Evolutionary conservation across 2,888 invertebrate species (phyloP).

Genomic region (Stenurella melanura): DNA sequence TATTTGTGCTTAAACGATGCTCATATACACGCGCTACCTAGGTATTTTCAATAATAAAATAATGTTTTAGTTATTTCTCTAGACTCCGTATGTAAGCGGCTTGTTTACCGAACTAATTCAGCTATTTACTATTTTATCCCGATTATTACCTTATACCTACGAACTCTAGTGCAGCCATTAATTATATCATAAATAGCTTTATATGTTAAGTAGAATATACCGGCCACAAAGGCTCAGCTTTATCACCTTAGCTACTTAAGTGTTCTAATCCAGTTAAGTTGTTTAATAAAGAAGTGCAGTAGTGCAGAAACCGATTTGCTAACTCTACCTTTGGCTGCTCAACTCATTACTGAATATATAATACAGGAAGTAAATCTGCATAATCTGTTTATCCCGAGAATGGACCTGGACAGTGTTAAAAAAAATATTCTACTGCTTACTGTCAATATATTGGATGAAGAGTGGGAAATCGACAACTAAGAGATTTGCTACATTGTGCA

Average conservation of each 20-base stretch:
- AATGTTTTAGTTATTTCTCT: too few relatives aligned
- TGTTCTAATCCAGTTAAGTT: conserved; percentile 30
- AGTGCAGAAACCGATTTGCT: conserved; percentile 26
- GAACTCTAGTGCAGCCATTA: background rate
- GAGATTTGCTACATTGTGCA: too few relatives aligned
- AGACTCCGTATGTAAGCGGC: too few relatives aligned
- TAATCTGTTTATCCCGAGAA: background rate
- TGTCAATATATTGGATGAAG: too few relatives aligned
- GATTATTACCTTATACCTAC: background rate
- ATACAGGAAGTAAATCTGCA: background rate
- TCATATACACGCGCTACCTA: too few relatives aligned
- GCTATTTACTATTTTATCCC: background rate
- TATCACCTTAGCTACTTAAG: conserved; percentile 25
- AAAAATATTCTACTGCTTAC: too few relatives aligned
- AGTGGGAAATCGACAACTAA: too few relatives aligned
- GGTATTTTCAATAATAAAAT: too few relatives aligned
- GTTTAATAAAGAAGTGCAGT: conserved; percentile 26
- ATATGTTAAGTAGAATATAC: conserved; percentile 18
- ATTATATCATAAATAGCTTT: background rate
- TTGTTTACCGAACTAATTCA: background rate
- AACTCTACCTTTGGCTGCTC: conserved; percentile 7
- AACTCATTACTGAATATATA: conserved; percentile 22
- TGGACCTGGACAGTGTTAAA: background rate
- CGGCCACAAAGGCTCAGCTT: conserved; percentile 18
- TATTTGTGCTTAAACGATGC: too few relatives aligned